Conservation (phyloP, 2,888 invertebrate species). For the Theretra japonica region DNA sequence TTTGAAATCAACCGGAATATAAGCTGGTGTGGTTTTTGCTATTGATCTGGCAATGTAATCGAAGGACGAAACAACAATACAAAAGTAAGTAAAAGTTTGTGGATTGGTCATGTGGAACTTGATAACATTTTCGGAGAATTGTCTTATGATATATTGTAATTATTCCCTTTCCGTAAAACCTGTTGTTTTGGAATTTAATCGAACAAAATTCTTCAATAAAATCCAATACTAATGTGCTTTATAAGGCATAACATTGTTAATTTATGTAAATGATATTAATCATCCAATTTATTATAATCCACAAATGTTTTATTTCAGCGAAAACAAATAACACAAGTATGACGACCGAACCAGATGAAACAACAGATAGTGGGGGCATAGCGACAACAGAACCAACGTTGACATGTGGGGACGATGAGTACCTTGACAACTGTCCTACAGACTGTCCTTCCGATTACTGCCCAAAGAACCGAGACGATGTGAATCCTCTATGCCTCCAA, state of each 20-base stretch:
- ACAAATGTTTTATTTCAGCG: neutral
- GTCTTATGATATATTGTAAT: too few species aligned
- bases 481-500: slow-evolving; percentile 36
- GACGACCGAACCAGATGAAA: neutral
- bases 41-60: too few species aligned
- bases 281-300: neutral
- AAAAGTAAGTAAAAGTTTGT: too few species aligned
- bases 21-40: too few species aligned
- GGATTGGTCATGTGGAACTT: too few species aligned
- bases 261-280: neutral
- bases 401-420: slow-evolving; percentile 39
- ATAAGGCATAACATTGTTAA: neutral
- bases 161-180: too few species aligned
- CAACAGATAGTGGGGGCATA: neutral
- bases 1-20: too few species aligned
- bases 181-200: too few species aligned
- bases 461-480: slow-evolving; percentile 35
- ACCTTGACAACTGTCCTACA: slow-evolving; percentile 40
- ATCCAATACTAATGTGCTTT: too few species aligned
- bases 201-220: too few species aligned
- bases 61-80: too few species aligned
- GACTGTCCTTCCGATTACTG: slow-evolving; percentile 38
- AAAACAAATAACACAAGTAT: neutral
- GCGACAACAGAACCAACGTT: neutral
- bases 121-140: too few species aligned